Percentiles rank a stretch among this genome's conserved stretches.
These are phyloP conservation scores for Corythucha ciliata DNA, from an alignment of 2,888 invertebrate genomes.

Conservation along the genomic window DNA sequence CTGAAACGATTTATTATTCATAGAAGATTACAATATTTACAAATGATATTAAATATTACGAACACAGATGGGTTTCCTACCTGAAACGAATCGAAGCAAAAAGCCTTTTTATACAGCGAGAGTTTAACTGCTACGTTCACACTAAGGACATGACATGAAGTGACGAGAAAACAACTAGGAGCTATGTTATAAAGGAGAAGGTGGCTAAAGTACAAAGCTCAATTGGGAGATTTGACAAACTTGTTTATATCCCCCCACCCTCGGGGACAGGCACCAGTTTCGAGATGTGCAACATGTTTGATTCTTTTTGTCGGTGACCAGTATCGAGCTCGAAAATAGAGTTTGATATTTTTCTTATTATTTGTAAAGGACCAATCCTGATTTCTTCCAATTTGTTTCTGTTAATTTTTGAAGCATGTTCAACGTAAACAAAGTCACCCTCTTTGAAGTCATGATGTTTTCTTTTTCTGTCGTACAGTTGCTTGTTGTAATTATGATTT, in stretches of 20 bases:
- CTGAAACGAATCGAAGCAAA: no score
- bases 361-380: conserved; percentile 10
- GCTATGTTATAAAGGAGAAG: no score
- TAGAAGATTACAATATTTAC: no score
- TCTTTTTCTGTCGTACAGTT: conserved; percentile 3
- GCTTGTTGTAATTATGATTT: conserved; percentile 25
- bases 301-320: conserved; percentile 5
- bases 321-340: conserved; percentile 11
- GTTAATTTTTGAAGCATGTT: conserved; percentile 16
- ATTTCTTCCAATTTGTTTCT: conserved; percentile 17
- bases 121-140: no score
- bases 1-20: no score
- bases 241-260: conserved; percentile 16
- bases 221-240: no score
- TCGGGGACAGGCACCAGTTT: conserved; percentile 8
- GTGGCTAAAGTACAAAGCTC: no score
- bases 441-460: neutral
- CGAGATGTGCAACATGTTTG: conserved; percentile 13
- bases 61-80: no score
- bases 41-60: no score
- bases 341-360: conserved; percentile 10
- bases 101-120: no score
- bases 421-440: conserved; percentile 19
- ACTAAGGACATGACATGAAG: no score
- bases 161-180: no score